Evolutionary conservation across 2,888 invertebrate species (phyloP), one percentile per base, ranked within the genome.

Genomic region (Zelleria hepariella): DNA sequence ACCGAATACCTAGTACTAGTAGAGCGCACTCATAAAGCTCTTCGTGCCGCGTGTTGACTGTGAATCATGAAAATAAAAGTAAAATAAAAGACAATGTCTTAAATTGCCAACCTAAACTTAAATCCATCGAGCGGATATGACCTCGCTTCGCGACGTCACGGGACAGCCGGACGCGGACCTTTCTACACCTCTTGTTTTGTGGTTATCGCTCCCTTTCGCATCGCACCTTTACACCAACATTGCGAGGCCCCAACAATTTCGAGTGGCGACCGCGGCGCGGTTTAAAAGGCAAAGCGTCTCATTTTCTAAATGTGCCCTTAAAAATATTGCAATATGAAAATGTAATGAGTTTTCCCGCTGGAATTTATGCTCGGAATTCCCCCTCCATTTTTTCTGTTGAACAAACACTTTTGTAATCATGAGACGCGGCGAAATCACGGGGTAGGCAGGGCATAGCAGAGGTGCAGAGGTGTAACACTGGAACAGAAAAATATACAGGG

Each of bases 251-350:
- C 32, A 4, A 15, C n/a, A 42, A 42, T 15, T 42, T 42, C 32
- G 15, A 42, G 32, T 42, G 32, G 32, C 32, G 32, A 15, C 32
- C 15, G 32, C 32, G 15, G 32, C 32, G 2, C 10, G 15, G 20
- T 20, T 21, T 10, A 51, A 20, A 51, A 42, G 32, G 32, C 18
- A 54, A 26, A 47, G 25, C n/a, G 10, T 15, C 49, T 57, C 49
- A 42, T 47, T 57, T 57, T 15, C 47, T 24, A 48, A 25, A 47
- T 57, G 49, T 57, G 25, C 57, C 42, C 47, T 57, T 21, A 24
- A 48, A 47, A 48, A 57, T 23, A 57, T 57, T 24, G 57, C 57
- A 57, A 57, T 47, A 57, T 57, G 57, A 48, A 57, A 57, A 48
- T 57, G 47, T 57, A 57, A 47, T 57, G 49, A 57, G 26, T 57